Percentiles rank a stretch among this genome's conserved stretches.
Conservation (phyloP, 2,888 invertebrate genomes). For the Microplitis manilae region DNA sequence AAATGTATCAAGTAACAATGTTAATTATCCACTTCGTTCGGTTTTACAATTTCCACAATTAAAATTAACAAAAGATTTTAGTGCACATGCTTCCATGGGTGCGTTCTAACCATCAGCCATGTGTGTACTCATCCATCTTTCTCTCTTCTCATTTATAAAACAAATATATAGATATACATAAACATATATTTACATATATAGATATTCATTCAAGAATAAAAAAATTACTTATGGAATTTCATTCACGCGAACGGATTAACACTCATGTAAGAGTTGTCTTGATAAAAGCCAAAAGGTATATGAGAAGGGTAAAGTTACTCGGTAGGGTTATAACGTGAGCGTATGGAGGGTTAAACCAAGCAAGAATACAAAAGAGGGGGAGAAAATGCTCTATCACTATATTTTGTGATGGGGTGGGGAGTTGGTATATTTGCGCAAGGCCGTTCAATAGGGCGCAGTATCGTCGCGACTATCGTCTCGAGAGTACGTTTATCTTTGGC, state of each 20-base stretch:
- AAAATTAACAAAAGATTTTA: neutral
- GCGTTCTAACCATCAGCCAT: neutral
- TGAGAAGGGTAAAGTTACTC: conserved; percentile 29
- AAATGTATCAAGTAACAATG: neutral
- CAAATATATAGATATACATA: neutral
- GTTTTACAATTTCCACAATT: neutral
- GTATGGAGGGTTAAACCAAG: conserved; percentile 29
- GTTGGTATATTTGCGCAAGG: conserved; percentile 71
- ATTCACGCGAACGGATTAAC: conserved; percentile 35
- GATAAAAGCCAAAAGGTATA: conserved; percentile 47
- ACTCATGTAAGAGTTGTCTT: conserved; percentile 44
- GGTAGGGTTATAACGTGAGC: conserved; percentile 36
- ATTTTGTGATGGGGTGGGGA: conserved; percentile 63
- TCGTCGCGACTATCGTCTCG: conserved; percentile 70
- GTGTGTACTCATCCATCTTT: neutral
- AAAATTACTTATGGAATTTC: conserved; percentile 33
- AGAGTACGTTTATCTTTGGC: conserved; percentile 54
- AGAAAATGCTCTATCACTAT: conserved; percentile 27
- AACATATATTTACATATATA: neutral
- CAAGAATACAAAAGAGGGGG: conserved; percentile 32
- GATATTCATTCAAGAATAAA: neutral
- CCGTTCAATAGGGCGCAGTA: conserved; percentile 71
- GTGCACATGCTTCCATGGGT: neutral
- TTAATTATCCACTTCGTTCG: neutral
- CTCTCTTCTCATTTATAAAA: neutral